Evolutionary conservation across 1,140 invertebrate species (phyloP), one percentile per base, ranked within the genome.

Genomic region (Bradysia coprophila): DNA sequence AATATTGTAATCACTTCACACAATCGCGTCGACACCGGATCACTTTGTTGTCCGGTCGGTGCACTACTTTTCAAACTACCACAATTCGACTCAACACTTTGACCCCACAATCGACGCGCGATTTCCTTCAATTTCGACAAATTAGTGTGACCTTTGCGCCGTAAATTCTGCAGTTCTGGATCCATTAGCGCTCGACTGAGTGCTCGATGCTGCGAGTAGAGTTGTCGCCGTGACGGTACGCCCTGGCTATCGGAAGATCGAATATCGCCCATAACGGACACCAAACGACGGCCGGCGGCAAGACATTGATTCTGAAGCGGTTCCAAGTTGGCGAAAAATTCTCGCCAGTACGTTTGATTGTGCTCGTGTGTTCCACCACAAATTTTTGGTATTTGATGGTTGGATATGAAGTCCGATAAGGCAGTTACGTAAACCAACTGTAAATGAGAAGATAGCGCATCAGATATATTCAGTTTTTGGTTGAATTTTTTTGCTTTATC

Each of bases 291-390:
- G 16, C 69, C 69, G 38, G 63, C 64, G 2, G 53, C 48, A 38
- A 63, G 57, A 45, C 70, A 72, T 23, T 56, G 53, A 10, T 49
- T 53, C 36, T 66, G 51, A 46, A 73, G 66, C 24, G 67, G 63
- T 56, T 73, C 70, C 24, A 64, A 48, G 51, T 68, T 66, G 59
- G 68, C 67, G 56, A 73, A 75, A 55, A 75, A 76, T 47, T 72
- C 67, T 39, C 74, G 65, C 72, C 72, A 76, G 52, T 69, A 67
- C 37, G 63, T 46, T 46, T 74, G 72, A 49, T 75, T 67, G 57
- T 74, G 69, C 44, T 61, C 58, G 46, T 58, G 56, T 31, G 56
- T 55, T 45, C 68, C 65, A 39, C 61, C 63, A 53, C 61, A 68
- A 54, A 56, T 55, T 38, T 61, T 59, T 41, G 66, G 71, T 33